Percentiles rank a stretch among this genome's conserved stretches.
These are phyloP conservation scores for Nixonia krombeini DNA, from an alignment of 1,140 invertebrate genomes.

Conservation along the genomic window DNA sequence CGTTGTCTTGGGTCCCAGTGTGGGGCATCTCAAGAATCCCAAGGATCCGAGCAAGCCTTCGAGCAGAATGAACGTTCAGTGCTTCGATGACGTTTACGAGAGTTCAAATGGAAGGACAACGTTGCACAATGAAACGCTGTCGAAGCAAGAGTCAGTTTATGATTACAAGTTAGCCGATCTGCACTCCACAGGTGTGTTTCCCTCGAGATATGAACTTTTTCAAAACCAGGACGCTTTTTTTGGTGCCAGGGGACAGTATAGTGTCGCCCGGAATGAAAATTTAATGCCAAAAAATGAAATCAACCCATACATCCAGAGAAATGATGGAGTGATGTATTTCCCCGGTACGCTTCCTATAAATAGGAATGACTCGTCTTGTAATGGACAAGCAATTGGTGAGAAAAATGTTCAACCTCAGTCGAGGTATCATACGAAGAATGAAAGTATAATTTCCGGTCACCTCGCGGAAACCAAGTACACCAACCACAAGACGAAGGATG, in stretches of 20 bases:
- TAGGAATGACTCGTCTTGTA: conserved; percentile 32
- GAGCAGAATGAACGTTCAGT: conserved; percentile 51
- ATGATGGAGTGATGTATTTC: conserved; percentile 36
- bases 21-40: conserved; percentile 6
- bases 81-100: conserved; percentile 42
- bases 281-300: conserved; percentile 44
- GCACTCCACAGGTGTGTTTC: conserved; percentile 24
- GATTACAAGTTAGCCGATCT: conserved; percentile 20
- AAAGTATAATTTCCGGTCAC: conserved; percentile 28
- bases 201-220: conserved; percentile 24
- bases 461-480: conserved; percentile 28
- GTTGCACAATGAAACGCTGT: not conserved
- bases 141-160: conserved; percentile 31
- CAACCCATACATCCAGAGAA: conserved; percentile 31
- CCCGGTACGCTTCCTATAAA: conserved; percentile 5
- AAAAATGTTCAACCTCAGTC: conserved; percentile 7
- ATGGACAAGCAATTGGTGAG: too few relatives aligned
- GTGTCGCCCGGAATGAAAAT: conserved; percentile 34
- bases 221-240: conserved; percentile 27
- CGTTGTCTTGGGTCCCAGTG: not conserved
- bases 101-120: conserved; percentile 20
- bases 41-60: conserved; percentile 48
- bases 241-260: conserved; percentile 22
- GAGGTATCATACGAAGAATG: conserved; percentile 30
- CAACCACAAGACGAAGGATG: conserved; percentile 50